These are phyloP conservation scores for Forpus xanthops DNA, from an alignment of 2,797 vertebrate genomes.

Conservation along the genomic window DNA sequence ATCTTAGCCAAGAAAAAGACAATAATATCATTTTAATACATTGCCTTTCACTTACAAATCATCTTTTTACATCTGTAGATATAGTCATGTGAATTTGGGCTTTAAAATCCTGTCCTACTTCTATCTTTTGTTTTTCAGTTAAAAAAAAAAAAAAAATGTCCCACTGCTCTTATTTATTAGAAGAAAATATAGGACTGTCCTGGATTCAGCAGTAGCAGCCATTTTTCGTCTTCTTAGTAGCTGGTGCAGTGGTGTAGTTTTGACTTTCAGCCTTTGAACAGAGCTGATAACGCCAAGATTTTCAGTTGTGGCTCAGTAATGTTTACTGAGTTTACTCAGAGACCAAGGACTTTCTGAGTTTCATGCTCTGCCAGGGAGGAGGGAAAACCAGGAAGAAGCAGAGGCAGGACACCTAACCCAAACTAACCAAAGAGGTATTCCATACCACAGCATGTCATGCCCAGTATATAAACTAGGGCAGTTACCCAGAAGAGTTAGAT, in stretches of 20 bases:
- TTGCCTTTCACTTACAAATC: neutral
- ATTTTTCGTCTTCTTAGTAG: neutral
- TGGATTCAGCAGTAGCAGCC: neutral
- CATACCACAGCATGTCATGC: no score
- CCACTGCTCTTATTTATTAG: neutral
- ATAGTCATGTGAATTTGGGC: neutral
- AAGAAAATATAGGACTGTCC: neutral
- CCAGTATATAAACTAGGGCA: no score
- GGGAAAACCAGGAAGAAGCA: no score
- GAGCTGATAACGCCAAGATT: no score
- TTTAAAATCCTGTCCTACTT: neutral
- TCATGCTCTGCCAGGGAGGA: no score
- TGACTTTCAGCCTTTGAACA: neutral
- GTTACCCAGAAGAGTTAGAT: no score
- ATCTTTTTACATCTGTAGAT: neutral
- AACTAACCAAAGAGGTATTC: no score
- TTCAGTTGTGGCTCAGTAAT: no score
- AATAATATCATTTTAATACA: neutral
- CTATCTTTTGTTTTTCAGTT: neutral
- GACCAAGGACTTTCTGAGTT: no score
- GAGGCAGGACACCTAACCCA: no score
- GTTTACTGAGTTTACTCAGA: no score
- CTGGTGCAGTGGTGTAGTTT: neutral
- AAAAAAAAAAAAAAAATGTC: neutral
- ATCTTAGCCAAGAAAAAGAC: neutral